phyloP scores from a whole-genome alignment of 2,888 invertebrate species.

The Plebejus anna region DNA sequence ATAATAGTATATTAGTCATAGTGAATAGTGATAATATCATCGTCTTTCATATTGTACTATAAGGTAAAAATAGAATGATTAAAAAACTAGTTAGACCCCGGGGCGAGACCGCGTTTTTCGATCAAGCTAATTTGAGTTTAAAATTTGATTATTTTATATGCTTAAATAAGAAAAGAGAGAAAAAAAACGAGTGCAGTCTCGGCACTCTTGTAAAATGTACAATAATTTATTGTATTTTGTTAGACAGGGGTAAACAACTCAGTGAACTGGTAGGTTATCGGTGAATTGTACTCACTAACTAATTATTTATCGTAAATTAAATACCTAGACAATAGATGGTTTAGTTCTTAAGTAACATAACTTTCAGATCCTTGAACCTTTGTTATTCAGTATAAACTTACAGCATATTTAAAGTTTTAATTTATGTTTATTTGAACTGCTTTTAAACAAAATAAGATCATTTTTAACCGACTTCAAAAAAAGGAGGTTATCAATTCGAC shows the following conservation, averaged over 20 bases:
- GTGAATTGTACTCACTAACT: not conserved
- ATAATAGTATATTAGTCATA: not conserved
- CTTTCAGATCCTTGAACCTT: no score
- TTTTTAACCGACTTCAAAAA: no score
- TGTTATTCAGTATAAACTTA: no score
- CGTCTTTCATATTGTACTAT: not conserved
- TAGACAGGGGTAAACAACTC: not conserved
- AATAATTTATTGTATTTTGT: not conserved
- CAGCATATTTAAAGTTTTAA: no score
- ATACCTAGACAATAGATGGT: no score
- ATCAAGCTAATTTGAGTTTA: not conserved
- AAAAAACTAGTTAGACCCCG: not conserved
- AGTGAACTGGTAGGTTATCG: not conserved
- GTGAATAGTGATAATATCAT: not conserved
- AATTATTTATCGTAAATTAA: not conserved
- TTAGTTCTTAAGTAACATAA: no score
- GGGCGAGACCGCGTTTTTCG: not conserved
- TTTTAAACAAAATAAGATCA: no score
- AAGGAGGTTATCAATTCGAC: no score
- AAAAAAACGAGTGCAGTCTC: not conserved
- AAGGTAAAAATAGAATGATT: not conserved
- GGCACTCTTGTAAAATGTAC: not conserved
- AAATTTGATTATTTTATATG: not conserved
- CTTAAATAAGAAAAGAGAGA: no score
- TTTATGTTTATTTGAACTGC: no score